Evolutionary conservation across 2,113 vertebrate genomes (phyloP), one percentile per base, ranked within the genome.

Genomic region (Pao palembangensis): DNA sequence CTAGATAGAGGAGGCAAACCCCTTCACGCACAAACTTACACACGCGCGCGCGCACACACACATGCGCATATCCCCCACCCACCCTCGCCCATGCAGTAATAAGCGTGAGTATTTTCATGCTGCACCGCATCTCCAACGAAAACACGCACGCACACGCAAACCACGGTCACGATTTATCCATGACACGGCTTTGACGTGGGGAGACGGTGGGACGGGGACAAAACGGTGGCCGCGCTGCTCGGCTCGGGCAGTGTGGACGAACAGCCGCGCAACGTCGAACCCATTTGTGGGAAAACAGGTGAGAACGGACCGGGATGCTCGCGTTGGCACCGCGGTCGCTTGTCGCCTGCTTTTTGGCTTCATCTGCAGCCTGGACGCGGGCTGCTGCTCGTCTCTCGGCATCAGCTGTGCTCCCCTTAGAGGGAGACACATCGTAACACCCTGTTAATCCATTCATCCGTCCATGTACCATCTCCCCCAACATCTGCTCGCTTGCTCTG

Each of bases 251-350:
- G 25, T 28, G 25, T 28, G 25, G 25, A 28, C 25, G 25, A 28
- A 6, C 25, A 28, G 25, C 25, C 25, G 25, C 25, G 25, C 25
- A 12, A 38, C 3, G 34, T 38, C 34, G 11, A 10, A 31, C 28
- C 28, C 28, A 31, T 5, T 31, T 6, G 28, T 3, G 28, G 28
- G 28, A 31, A 31, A 31, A 3, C 28, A 31, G 34, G 34, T 12
- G 8, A 38, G 34, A 12, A 12, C 8, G 8, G 34, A 38, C 34
- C 34, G 34, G 34, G 34, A 2, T 10, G 34, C 8, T 12, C 15
- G 53, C 53, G 61, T 76, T 75, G 84, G 84, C 68, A 84, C 84
- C 75, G 11, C 52, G 75, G 75, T 82, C 79, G 82, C 78, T 64
- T 62, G 61, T 21, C n/a, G 4, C 34, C 34, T 38, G 34, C 1